These are phyloP conservation scores for Drosophila neoperkinsi DNA, from an alignment of 2,888 invertebrate species.

Conservation along the genomic window DNA sequence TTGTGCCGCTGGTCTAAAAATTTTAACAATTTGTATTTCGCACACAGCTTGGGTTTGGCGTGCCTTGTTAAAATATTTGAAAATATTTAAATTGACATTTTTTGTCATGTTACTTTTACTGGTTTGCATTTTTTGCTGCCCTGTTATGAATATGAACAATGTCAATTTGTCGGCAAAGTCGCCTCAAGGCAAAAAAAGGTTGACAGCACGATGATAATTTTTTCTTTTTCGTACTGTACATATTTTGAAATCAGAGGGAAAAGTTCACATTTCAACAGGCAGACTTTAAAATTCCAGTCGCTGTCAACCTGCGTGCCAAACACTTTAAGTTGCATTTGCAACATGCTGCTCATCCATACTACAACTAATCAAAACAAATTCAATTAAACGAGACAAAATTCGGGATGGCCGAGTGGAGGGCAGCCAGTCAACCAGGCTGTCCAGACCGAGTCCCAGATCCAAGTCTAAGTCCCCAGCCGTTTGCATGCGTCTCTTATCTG, in stretches of 20 bases:
- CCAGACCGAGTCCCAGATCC: slow-evolving; percentile 1
- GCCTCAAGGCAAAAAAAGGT: slow-evolving; percentile 55
- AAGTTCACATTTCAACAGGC: slow-evolving; percentile 12
- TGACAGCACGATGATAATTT: slow-evolving; percentile 22
- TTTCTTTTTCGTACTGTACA: background rate
- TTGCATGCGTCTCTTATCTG: slow-evolving; percentile 79
- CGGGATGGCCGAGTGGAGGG: slow-evolving; percentile 27
- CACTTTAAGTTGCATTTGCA: slow-evolving; percentile 66
- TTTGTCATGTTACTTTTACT: slow-evolving; percentile 37
- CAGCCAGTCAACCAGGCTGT: slow-evolving; percentile 5
- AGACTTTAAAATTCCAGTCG: slow-evolving; percentile 60
- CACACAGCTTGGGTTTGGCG: slow-evolving; percentile 56
- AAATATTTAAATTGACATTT: slow-evolving; percentile 83
- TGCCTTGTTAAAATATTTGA: slow-evolving; percentile 77
- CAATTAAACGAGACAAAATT: slow-evolving; percentile 76
- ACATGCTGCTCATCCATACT: slow-evolving; percentile 36
- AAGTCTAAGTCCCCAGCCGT: slow-evolving; percentile 21
- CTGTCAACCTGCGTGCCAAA: slow-evolving; percentile 50
- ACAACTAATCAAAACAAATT: slow-evolving; percentile 82
- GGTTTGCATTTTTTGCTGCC: slow-evolving; percentile 34
- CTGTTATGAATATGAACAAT: slow-evolving; percentile 70
- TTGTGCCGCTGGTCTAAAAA: slow-evolving; percentile 48
- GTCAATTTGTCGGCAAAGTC: slow-evolving; percentile 62
- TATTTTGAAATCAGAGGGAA: slow-evolving; percentile 14
- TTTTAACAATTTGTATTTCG: slow-evolving; percentile 74